A percentile compares a stretch with the other conserved stretches of the same genome.
phyloP scores from a whole-genome alignment of 2,888 invertebrate species.

The Caenorhabditis japonica region DNA sequence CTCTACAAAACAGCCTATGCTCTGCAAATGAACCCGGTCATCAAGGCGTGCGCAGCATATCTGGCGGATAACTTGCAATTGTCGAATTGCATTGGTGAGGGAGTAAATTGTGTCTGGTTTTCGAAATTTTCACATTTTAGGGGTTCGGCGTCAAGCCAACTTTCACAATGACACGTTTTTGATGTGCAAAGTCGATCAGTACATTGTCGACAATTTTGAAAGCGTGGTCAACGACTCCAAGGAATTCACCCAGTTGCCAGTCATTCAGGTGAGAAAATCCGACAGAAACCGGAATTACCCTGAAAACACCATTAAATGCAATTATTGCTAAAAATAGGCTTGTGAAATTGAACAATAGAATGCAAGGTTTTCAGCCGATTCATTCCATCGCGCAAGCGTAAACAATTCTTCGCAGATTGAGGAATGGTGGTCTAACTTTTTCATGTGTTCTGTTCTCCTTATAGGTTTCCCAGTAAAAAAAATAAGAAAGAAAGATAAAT shows the following conservation, averaged over 20 bases:
- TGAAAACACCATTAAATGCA: too few relatives aligned
- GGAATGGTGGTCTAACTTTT: slow-evolving; percentile 15
- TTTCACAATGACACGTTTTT: slow-evolving; percentile 73
- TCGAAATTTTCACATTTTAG: too few relatives aligned
- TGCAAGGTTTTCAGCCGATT: slow-evolving; percentile 7
- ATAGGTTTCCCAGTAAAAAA: neutral
- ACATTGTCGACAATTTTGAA: slow-evolving; percentile 71
- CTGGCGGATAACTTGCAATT: slow-evolving; percentile 83
- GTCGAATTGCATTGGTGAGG: slow-evolving; percentile 79
- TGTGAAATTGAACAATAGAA: neutral
- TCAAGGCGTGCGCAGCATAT: slow-evolving; percentile 84
- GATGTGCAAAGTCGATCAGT: slow-evolving; percentile 71
- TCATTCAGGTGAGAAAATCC: slow-evolving; percentile 69
- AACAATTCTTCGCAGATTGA: too few relatives aligned
- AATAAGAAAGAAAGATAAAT: too few relatives aligned
- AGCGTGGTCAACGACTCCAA: slow-evolving; percentile 66
- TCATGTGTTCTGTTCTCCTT: neutral
- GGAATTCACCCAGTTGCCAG: slow-evolving; percentile 75
- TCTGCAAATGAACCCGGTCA: slow-evolving; percentile 84
- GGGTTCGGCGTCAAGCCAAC: slow-evolving; percentile 75
- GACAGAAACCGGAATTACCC: too few relatives aligned
- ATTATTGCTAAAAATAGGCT: neutral
- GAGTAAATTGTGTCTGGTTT: neutral
- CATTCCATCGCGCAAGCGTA: too few relatives aligned
- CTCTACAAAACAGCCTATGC: slow-evolving; percentile 87